phyloP scores from a whole-genome alignment of 2,888 invertebrate species.

The Xestia xanthographa region DNA sequence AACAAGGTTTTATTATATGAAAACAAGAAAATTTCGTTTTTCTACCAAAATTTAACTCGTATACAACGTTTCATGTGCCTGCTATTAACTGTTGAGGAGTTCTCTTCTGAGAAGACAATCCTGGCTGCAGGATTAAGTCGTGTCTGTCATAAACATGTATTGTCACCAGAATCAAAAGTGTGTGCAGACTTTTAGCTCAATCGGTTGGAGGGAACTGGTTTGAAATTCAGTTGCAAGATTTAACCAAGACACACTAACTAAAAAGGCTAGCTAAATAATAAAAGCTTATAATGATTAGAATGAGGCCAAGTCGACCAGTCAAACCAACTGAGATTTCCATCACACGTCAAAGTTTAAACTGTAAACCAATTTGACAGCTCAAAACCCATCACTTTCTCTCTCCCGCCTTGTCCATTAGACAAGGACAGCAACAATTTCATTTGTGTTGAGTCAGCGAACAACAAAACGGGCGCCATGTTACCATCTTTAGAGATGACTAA shows the following conservation, averaged over 20 bases:
- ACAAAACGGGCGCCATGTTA: conserved; percentile 40
- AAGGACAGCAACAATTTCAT: not conserved
- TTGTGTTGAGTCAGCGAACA: conserved; percentile 45
- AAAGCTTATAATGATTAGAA: not conserved
- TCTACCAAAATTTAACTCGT: not conserved
- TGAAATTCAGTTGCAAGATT: not conserved
- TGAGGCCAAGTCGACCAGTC: not conserved
- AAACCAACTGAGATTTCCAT: conserved; percentile 13
- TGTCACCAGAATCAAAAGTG: too few relatives aligned
- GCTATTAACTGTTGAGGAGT: not conserved
- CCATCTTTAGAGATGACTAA: conserved; percentile 40
- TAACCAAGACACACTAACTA: not conserved
- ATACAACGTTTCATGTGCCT: not conserved
- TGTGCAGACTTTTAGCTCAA: not conserved
- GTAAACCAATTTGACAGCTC: conserved; percentile 28
- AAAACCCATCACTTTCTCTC: not conserved
- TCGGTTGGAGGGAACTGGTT: not conserved
- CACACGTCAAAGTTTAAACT: conserved; percentile 11
- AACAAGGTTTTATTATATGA: not conserved
- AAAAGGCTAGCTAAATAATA: not conserved
- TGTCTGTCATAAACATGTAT: too few relatives aligned
- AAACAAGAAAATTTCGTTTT: not conserved
- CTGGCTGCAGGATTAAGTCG: too few relatives aligned
- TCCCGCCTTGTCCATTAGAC: not conserved
- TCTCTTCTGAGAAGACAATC: too few relatives aligned